Base-by-base conservation (phyloP, 37 sponge, comb jelly and placozoan genomes). In the Chondrilla cf. caribensis region DNA sequence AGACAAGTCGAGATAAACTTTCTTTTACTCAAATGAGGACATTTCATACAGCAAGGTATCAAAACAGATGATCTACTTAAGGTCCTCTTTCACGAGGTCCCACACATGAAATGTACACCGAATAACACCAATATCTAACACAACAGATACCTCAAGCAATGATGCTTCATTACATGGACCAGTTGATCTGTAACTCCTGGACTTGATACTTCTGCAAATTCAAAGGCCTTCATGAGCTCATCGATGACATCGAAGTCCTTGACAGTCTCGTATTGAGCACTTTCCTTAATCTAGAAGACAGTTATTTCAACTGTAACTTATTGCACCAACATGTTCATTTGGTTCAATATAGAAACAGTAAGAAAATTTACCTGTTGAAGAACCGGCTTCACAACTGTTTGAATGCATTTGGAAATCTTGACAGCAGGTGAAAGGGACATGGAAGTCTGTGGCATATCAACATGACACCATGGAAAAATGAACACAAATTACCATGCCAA, bases 111-210 rank as follows among this genome's bases (percentile, higher is more conserved):
- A n/a, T n/a, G n/a, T n/a, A n/a, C n/a, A n/a, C n/a, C n/a, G n/a
- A n/a, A n/a, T n/a, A n/a, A n/a, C n/a, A n/a, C n/a, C n/a, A n/a
- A n/a, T n/a, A n/a, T n/a, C n/a, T n/a, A n/a, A n/a, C n/a, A n/a
- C n/a, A n/a, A n/a, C n/a, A n/a, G n/a, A n/a, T 29, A 67, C 68
- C 68, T 67, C 35, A 67, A 18, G 29, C 68, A 67, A 33, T 67
- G 68, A 29, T 67, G 35, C 32, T 73, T 73, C 76, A 73, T 37
- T 2, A 43, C 41, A 6, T 84, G 89, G 6, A 89, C 77, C 22
- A 89, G 43, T 21, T 75, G 40, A 79, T 90, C 90, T 58, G 78
- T 85, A 29, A 90, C 76, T 36, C 90, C 90, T 11, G 90, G 90
- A 71, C 83, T 85, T 25, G 77, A 57, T 15, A 82, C 78, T 51